Evolutionary conservation across 2,888 invertebrate genomes (phyloP).

Genomic region (Zygaena filipendulae): DNA sequence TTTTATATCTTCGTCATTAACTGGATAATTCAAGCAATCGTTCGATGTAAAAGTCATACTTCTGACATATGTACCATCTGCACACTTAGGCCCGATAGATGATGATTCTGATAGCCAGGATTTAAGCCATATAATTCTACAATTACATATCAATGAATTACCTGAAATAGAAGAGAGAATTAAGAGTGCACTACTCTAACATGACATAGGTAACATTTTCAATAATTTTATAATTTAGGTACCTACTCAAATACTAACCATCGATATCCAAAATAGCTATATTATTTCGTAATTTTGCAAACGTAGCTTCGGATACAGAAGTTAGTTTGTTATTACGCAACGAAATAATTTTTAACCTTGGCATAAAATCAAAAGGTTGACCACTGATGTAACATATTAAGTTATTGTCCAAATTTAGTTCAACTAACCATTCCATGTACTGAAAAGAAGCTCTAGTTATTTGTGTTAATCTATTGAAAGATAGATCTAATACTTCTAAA

Average conservation of each 20-base stretch:
- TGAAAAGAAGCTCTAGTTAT: conserved; percentile 76
- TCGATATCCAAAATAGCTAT: conserved; percentile 86
- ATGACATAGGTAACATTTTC: too few species aligned
- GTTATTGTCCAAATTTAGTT: conserved; percentile 87
- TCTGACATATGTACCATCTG: conserved; percentile 81
- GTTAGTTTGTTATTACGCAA: conserved; percentile 81
- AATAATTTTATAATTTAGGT: too few species aligned
- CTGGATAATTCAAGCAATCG: conserved; percentile 67
- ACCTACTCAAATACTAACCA: conserved; percentile 64
- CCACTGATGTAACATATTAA: conserved; percentile 83
- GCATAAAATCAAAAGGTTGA: conserved; percentile 86
- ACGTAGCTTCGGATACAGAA: conserved; percentile 77
- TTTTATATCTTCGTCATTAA: conserved; percentile 66
- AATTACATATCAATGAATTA: conserved; percentile 86
- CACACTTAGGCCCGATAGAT: conserved; percentile 80
- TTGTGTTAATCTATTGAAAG: conserved; percentile 78
- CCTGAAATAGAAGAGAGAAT: conserved; percentile 56
- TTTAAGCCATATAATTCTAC: conserved; percentile 84
- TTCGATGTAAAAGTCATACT: conserved; percentile 76
- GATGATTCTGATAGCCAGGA: conserved; percentile 84
- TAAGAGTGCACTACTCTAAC: background rate
- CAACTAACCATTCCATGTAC: conserved; percentile 87
- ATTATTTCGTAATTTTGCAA: conserved; percentile 80
- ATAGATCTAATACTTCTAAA: conserved; percentile 86
- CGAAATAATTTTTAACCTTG: conserved; percentile 82